Conservation (phyloP, 2,113 vertebrate genomes). For the Pimephales promelas region DNA sequence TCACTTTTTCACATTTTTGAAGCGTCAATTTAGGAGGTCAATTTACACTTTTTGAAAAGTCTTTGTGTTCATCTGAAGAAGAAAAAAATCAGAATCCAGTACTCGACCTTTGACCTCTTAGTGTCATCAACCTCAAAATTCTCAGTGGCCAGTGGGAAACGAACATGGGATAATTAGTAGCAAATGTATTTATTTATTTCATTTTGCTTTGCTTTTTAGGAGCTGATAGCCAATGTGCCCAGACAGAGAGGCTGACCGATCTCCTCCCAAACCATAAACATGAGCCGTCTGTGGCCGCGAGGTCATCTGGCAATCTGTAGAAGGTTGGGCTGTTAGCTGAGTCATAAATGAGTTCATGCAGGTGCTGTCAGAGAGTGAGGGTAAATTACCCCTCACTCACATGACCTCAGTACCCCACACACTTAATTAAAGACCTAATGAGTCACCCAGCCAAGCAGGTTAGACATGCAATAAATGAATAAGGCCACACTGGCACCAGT, state of each 20-base stretch:
- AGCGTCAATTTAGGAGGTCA: neutral
- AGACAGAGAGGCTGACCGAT: constrained; percentile 38
- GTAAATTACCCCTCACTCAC: constrained; percentile 51
- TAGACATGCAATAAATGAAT: constrained; percentile 56
- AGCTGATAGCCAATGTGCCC: constrained; percentile 16
- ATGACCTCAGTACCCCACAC: constrained; percentile 25
- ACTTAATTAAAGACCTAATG: constrained; percentile 58
- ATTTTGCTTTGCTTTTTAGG: constrained; percentile 7
- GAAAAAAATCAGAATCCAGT: neutral
- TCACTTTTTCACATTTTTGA: neutral
- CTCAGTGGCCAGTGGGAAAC: neutral
- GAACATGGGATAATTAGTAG: neutral
- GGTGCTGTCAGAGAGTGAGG: constrained; percentile 52
- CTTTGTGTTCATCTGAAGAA: neutral
- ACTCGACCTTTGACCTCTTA: neutral
- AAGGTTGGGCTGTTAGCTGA: constrained; percentile 76
- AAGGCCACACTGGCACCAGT: constrained; percentile 57
- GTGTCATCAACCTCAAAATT: neutral
- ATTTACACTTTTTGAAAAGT: no score
- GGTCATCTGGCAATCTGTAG: constrained; percentile 70
- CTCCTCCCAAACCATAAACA: constrained; percentile 50
- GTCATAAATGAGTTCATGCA: constrained; percentile 82
- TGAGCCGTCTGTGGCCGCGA: constrained; percentile 61
- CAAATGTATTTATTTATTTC: constrained; percentile 1
- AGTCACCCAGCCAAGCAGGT: constrained; percentile 57